Evolutionary conservation across 2,113 vertebrate species (phyloP).

Genomic region (Aphyosemion australe): DNA sequence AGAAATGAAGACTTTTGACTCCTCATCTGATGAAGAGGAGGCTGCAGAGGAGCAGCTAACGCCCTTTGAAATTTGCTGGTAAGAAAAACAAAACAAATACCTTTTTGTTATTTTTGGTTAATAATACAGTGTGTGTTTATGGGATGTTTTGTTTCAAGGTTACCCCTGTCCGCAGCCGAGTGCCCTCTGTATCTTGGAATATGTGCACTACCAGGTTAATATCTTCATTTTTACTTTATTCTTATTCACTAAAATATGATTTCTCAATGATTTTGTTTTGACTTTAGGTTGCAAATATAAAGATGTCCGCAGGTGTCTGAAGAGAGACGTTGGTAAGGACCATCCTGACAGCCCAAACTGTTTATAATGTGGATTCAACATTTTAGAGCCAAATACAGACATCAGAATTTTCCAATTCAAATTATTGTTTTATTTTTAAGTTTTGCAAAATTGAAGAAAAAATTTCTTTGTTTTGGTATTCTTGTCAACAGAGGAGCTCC

Average conservation of each 20-base stretch:
- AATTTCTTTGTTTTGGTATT: not conserved
- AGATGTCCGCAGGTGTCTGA: constrained; percentile 86
- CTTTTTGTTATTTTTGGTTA: too few relatives aligned
- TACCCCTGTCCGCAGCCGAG: constrained; percentile 81
- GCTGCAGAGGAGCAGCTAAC: constrained; percentile 73
- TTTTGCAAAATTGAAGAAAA: too few relatives aligned
- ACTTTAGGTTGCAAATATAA: constrained; percentile 88
- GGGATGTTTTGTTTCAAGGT: constrained; percentile 67
- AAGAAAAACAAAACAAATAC: constrained; percentile 16
- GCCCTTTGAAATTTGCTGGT: constrained; percentile 87
- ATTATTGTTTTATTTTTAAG: too few relatives aligned
- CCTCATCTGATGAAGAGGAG: constrained; percentile 88
- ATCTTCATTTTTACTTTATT: not conserved
- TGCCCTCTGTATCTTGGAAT: constrained; percentile 84
- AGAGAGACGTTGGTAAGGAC: constrained; percentile 85
- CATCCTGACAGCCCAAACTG: not conserved
- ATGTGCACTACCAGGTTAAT: constrained; percentile 88
- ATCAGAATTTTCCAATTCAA: too few relatives aligned
- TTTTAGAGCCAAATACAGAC: too few relatives aligned
- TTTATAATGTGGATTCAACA: too few relatives aligned
- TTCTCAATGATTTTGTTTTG: not conserved
- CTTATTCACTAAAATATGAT: not conserved
- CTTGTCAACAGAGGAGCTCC: constrained; percentile 82
- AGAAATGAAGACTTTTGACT: constrained; percentile 81
- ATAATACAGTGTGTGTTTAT: too few relatives aligned